A percentile compares a stretch with the other conserved stretches of the same genome.
Evolutionary conservation across 1,140 invertebrate species (phyloP).

Genomic region (Hermetia illucens): DNA sequence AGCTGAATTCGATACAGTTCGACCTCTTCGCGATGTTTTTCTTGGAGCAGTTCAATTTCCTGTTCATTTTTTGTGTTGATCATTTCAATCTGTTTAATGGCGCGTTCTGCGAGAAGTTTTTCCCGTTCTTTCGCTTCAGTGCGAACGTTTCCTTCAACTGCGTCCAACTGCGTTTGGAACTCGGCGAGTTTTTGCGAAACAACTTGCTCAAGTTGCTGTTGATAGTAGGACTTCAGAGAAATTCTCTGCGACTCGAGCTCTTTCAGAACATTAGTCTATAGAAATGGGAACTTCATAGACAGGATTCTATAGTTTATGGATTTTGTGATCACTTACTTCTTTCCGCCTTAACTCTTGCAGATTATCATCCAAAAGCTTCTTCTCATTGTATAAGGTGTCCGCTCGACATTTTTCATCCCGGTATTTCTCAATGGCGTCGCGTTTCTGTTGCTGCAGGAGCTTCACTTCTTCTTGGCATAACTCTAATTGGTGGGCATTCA

Average conservation of each 20-base stretch:
- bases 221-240: conserved; percentile 57
- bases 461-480: too few species aligned
- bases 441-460: too few species aligned
- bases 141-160: conserved; percentile 46
- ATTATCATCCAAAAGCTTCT: not conserved
- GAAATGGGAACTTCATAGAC: not conserved
- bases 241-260: conserved; percentile 47
- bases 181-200: conserved; percentile 60
- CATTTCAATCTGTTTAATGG: conserved; percentile 51
- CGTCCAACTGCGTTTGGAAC: conserved; percentile 59
- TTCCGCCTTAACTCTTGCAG: not conserved
- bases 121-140: conserved; percentile 49
- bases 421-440: too few species aligned
- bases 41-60: conserved; percentile 58
- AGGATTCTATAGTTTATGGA: too few species aligned
- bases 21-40: conserved; percentile 61
- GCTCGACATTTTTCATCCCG: too few species aligned
- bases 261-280: conserved; percentile 28
- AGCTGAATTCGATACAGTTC: conserved; percentile 49
- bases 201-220: conserved; percentile 62
- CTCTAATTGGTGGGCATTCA: too few species aligned
- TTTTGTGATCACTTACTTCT: not conserved
- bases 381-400: not conserved
- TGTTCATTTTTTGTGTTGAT: conserved; percentile 58
- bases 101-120: conserved; percentile 47